Evolutionary conservation across 2,888 invertebrate genomes (phyloP), one percentile per base, ranked within the genome.

Genomic region (Rhamnusium bicolor): DNA sequence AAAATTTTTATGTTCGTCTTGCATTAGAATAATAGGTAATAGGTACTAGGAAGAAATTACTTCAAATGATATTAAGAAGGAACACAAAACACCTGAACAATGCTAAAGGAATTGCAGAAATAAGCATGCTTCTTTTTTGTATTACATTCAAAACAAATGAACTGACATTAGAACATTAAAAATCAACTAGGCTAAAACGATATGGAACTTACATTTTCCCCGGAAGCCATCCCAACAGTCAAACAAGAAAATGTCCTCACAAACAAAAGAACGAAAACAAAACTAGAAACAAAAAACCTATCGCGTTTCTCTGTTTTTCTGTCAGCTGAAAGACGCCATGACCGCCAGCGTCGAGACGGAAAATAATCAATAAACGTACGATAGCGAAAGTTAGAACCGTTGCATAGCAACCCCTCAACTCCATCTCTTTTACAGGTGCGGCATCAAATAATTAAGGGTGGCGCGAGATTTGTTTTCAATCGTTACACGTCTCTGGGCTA

Each of bases 291-390:
- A 84, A 83, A n/a, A 84, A 84, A 82, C 75, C 80, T 75, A 79
- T 78, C 76, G 79, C 82, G 82, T 81, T 80, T 80, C 84, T 80
- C 79, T 83, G 81, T 83, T 83, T 82, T 83, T 81, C 82, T 82
- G 88, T 88, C 88, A 88, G 88, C 88, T 88, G 88, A 87, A 87
- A 84, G 86, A 84, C 87, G 87, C 87, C 87, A 87, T 83, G 76
- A 76, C 85, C 84, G 84, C 82, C 84, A 84, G 85, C 87, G 87
- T 85, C 87, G 87, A 85, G 87, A 87, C 87, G 87, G 80, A 85
- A 87, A 87, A 88, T 87, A 88, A 88, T 88, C 88, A 88, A 88
- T 88, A 88, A 81, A 84, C 84, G 82, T 81, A 84, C 85, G 87
- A 87, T 85, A 87, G 87, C 83, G 87, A 88, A 88, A 88, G 88